These are phyloP conservation scores for Meganola albula DNA, from an alignment of 2,888 invertebrate genomes.

Conservation along the genomic window DNA sequence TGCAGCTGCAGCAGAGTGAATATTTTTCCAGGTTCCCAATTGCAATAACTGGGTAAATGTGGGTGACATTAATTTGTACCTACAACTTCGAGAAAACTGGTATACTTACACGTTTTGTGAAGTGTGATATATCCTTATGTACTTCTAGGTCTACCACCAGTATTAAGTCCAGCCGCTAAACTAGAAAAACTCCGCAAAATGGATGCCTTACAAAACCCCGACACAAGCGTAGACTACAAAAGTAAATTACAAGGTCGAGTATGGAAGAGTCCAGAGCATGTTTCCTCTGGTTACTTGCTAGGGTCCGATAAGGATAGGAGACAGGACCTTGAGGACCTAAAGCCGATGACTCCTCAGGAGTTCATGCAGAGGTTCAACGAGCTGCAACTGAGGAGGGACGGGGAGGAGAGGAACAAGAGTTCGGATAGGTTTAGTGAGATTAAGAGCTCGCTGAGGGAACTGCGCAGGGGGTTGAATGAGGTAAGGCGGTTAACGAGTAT, in stretches of 20 bases:
- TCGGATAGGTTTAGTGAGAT: conserved; percentile 60
- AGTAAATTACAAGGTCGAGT: conserved; percentile 32
- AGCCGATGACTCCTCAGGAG: conserved; percentile 57
- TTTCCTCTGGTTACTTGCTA: conserved; percentile 11
- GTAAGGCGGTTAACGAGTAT: too few relatives aligned
- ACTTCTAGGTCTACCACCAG: conserved; percentile 61
- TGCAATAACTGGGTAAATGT: too few relatives aligned
- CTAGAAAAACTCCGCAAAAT: conserved; percentile 72
- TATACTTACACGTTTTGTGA: too few relatives aligned
- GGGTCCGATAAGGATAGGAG: conserved; percentile 2
- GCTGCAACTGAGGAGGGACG: conserved; percentile 34
- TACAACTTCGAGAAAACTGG: too few relatives aligned
- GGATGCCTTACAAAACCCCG: conserved; percentile 54
- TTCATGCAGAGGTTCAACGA: conserved; percentile 51
- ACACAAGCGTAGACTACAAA: conserved; percentile 28
- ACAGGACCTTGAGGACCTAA: conserved; percentile 37
- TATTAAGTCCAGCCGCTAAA: conserved; percentile 48
- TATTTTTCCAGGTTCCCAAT: too few relatives aligned
- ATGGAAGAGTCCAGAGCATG: conserved; percentile 20
- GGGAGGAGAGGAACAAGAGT: conserved; percentile 8
- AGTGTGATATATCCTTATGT: too few relatives aligned
- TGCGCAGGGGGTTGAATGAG: conserved; percentile 63
- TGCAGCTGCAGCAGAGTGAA: too few relatives aligned
- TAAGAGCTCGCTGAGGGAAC: conserved; percentile 55
- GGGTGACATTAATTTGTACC: too few relatives aligned